phyloP scores from a whole-genome alignment of 2,797 vertebrate species.

The Bothrops alternatus region DNA sequence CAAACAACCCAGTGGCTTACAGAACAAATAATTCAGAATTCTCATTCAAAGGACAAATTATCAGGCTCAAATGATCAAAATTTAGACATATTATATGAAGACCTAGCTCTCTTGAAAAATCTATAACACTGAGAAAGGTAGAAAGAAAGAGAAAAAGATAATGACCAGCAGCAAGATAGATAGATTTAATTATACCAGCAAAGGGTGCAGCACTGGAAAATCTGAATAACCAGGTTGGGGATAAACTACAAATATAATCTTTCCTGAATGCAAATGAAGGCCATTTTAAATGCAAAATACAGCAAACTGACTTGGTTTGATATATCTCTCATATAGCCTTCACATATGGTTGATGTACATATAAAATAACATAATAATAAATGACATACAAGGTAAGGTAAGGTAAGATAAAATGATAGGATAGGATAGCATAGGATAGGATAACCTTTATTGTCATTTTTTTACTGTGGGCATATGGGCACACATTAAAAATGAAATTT shows the following conservation, averaged over 20 bases:
- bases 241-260: neutral
- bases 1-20: neutral
- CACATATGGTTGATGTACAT: neutral
- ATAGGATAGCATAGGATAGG: too few species aligned
- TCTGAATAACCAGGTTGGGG: neutral
- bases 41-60: neutral
- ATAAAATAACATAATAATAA: neutral
- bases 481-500: too few species aligned
- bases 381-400: neutral
- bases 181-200: neutral
- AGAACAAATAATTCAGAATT: neutral
- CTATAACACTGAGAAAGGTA: neutral
- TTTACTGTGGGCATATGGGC: too few species aligned
- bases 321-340: neutral
- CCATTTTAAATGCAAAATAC: neutral
- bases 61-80: neutral
- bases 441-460: too few species aligned
- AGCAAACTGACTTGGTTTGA: neutral
- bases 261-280: neutral
- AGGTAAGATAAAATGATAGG: too few species aligned
- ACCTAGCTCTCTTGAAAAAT: neutral
- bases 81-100: neutral
- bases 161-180: neutral
- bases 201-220: neutral
- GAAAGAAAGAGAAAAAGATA: neutral